Evolutionary conservation across 2,888 invertebrate genomes (phyloP).

Genomic region (Melanostoma scalare): DNA sequence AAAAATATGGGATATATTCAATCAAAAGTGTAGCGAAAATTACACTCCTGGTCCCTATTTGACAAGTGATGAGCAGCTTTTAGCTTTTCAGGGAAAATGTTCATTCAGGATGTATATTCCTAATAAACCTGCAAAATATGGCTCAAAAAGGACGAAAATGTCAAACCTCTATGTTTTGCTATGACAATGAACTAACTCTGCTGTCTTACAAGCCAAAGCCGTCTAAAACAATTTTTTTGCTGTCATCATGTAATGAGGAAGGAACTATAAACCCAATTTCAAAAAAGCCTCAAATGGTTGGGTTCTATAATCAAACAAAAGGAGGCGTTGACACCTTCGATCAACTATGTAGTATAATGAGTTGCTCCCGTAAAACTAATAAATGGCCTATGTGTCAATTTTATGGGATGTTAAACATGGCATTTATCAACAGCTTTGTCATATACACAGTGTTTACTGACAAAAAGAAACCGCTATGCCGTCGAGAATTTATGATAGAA

Average conservation of each 20-base stretch:
- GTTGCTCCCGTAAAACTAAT: not conserved
- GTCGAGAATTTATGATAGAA: too few species aligned
- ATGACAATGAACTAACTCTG: constrained; percentile 2
- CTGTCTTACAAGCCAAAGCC: constrained; percentile 7
- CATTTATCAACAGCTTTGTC: too few species aligned
- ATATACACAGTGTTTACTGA: too few species aligned
- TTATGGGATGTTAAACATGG: too few species aligned
- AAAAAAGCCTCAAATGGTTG: not conserved
- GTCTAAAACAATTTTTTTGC: not conserved
- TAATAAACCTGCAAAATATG: constrained; percentile 70
- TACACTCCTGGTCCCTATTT: constrained; percentile 60
- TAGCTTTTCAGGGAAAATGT: constrained; percentile 62
- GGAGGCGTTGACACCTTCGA: constrained; percentile 1
- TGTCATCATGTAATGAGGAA: not conserved
- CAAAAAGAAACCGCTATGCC: too few species aligned
- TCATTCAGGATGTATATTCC: constrained; percentile 68
- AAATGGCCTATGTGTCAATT: constrained; percentile 1
- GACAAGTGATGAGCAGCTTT: constrained; percentile 69
- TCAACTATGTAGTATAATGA: not conserved
- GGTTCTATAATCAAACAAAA: constrained; percentile 12
- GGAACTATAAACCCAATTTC: not conserved
- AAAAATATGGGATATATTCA: constrained; percentile 59
- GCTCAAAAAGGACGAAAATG: constrained; percentile 43
- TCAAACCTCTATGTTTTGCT: constrained; percentile 28
- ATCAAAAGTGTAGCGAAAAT: constrained; percentile 63